A percentile compares a stretch with the other conserved stretches of the same genome.
Conservation (phyloP, 2,113 vertebrate genomes). For the Heteronetta atricapilla region DNA sequence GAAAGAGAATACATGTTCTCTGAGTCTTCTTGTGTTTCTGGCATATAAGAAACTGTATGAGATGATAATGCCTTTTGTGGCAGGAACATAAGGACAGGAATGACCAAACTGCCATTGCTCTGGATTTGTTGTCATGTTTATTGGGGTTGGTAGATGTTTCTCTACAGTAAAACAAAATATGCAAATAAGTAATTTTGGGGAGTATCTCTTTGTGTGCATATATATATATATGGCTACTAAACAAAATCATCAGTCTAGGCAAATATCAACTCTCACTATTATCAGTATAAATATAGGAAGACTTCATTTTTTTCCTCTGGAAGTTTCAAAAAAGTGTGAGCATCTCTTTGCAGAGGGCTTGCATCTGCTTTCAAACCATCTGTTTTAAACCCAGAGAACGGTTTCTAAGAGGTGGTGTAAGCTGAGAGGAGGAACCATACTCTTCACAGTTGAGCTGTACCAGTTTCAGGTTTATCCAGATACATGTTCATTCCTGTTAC, state of each 20-base stretch:
- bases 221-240: not conserved
- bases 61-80: not conserved
- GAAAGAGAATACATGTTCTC: slow-evolving; percentile 50
- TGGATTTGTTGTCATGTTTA: not conserved
- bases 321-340: not conserved
- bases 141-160: rapidly evolving
- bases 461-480: not conserved
- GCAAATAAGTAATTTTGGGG: not conserved
- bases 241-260: not conserved
- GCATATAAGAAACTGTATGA: not conserved
- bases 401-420: not conserved
- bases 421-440: not conserved
- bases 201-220: not conserved
- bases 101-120: not conserved
- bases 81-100: not conserved
- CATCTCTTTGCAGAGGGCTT: not conserved
- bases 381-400: not conserved
- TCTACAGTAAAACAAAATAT: not conserved
- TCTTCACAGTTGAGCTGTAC: not conserved
- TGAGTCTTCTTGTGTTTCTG: not conserved
- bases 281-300: not conserved
- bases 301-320: not conserved
- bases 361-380: not conserved
- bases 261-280: not conserved
- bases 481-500: not conserved